Evolutionary conservation across 2,888 invertebrate genomes (phyloP), one percentile per base, ranked within the genome.

Genomic region (Ornithoptera alexandrae): DNA sequence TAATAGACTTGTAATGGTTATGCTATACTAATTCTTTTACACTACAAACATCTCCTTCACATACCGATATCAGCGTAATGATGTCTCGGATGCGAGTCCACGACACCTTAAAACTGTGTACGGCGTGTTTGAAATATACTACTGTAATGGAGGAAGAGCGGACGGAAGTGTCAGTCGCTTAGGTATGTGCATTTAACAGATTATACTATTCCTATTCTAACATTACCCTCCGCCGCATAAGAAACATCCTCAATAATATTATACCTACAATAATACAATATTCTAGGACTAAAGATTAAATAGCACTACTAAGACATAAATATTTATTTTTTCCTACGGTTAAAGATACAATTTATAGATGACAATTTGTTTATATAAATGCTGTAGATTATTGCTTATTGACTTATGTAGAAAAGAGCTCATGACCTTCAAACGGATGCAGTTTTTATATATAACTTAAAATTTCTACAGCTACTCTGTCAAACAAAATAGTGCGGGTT

Each of bases 191-290:
- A 56, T 61, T 62, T 57, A 65, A 61, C 59, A 24, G 42, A 65
- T 61, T 65, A 69, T 61, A 53, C 39, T 56, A 46, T 61, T 69
- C 56, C 53, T 60, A 64, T 68, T 60, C 68, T 22, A 39, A 53
- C 53, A 64, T 18, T 58, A 58, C 50, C 50, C 50, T 59, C 60
- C 58, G 30, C 22, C 1, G 30, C 60, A 60, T 64, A 59, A 20
- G 39, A 68, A 68, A 69, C 42, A 65, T 65, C 65, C 18, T 53
- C 6, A 2, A 53, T 53, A 53, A n/a, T 53, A 53, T 53, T 53
- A 53, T 53, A 18, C 53, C 3, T 53, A 53, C n/a, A n/a, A 53
- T 6, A n/a, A n/a, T 53, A 18, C 53, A 5, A 53, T 18, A n/a
- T 53, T n/a, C 53, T 53, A 53, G 53, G n/a, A 53, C 53, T 53